Evolutionary conservation across 2,888 invertebrate species (phyloP), one percentile per base, ranked within the genome.

Genomic region (Pachymerium ferrugineum): DNA sequence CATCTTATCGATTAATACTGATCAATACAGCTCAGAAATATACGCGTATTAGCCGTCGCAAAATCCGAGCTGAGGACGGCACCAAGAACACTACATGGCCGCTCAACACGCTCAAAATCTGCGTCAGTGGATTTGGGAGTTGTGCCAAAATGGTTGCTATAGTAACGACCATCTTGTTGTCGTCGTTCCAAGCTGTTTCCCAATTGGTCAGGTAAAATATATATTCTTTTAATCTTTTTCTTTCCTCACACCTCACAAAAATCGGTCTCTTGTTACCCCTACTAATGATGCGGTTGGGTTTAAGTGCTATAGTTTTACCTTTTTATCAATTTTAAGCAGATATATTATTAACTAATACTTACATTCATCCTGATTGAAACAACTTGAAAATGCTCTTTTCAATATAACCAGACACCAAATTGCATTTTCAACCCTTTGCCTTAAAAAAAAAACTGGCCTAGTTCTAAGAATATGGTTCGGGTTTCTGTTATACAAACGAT

Each of bases 141-240:
- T 62, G 62, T 62, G 62, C 62, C 62, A 62, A 62, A 62, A 62
- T 62, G 62, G 62, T 62, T 62, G 5, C 62, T 62, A 62, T 62
- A 28, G 28, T 28, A n/a, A 62, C 25, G 14, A 14, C 28, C 25
- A 2, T 28, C 62, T 28, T 25, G 62, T 62, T 62, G 62, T 28
- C 28, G 28, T 62, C 25, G 62, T 62, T 62, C 54, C 62, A 62
- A 62, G 62, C 62, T 25, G 12, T 12, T 14, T 12, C n/a, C 62
- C 28, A 10, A 62, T 62, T 62, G 62, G 62, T 25, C 28, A 62
- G 19, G 6, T 54, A 25, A 25, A 3, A 25, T 22, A 14, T 14
- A 54, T 54, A 25, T 38, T 38, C 16, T 8, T 38, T 38, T 38
- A 6, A n/a, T 14, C 12, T 38, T 38, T 38, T 4, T 8, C 12